Conservation (phyloP, 2,888 invertebrate genomes). For the Polylopha cassiicola region DNA sequence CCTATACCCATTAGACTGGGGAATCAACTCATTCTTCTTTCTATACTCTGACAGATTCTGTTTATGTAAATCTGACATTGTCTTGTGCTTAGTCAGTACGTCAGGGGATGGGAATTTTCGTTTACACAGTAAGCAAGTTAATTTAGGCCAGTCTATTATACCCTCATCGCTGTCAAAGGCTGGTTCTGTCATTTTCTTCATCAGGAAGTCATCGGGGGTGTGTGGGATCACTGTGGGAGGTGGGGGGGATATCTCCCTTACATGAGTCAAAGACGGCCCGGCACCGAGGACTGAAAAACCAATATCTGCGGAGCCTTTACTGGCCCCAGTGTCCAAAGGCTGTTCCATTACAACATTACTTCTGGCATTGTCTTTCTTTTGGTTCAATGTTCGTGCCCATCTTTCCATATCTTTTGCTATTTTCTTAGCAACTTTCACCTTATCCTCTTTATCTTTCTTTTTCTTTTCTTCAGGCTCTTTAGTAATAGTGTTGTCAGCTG, state of each 20-base stretch:
- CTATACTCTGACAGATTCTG: slow-evolving; percentile 83
- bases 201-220: slow-evolving; percentile 54
- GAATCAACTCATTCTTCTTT: slow-evolving; percentile 57
- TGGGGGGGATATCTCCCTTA: slow-evolving; percentile 57
- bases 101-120: slow-evolving; percentile 94
- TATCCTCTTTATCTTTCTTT: slow-evolving; percentile 90
- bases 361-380: slow-evolving; percentile 88
- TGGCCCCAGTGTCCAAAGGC: slow-evolving; percentile 63
- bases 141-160: slow-evolving; percentile 90
- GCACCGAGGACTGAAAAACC: slow-evolving; percentile 95
- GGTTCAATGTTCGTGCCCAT: slow-evolving; percentile 98
- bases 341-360: slow-evolving; percentile 68
- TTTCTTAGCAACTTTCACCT: slow-evolving; percentile 97
- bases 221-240: slow-evolving; percentile 28
- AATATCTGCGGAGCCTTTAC: slow-evolving; percentile 91
- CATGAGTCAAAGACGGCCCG: slow-evolving; percentile 59
- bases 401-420: slow-evolving; percentile 92
- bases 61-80: slow-evolving; percentile 95
- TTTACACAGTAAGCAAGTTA: slow-evolving; percentile 96
- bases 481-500: slow-evolving; percentile 49
- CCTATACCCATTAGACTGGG: slow-evolving; percentile 80
- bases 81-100: slow-evolving; percentile 92
- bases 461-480: slow-evolving; percentile 77
- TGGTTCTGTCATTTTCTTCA: slow-evolving; percentile 71
- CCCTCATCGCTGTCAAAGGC: slow-evolving; percentile 83